phyloP scores from a whole-genome alignment of 1,140 invertebrate genomes.

The Orchesella cincta region DNA sequence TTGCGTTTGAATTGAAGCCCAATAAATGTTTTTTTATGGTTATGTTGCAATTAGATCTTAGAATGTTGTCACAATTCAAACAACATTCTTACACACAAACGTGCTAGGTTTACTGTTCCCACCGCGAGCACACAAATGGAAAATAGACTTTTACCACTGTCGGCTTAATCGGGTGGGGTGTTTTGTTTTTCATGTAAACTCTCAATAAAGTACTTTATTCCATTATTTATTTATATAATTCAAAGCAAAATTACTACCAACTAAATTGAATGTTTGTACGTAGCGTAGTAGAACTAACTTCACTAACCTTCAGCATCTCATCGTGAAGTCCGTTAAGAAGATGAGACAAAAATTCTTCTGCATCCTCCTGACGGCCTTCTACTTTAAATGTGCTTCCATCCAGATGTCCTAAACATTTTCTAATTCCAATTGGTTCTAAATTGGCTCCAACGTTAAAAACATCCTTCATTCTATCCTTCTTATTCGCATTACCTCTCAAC shows the following conservation, averaged over 20 bases:
- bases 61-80: slow-evolving; percentile 25
- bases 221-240: too few species aligned
- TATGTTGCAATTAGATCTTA: slow-evolving; percentile 21
- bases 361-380: slow-evolving; percentile 88
- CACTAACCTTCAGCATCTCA: slow-evolving; percentile 86
- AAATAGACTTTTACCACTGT: slow-evolving; percentile 31
- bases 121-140: slow-evolving; percentile 39
- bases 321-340: slow-evolving; percentile 91
- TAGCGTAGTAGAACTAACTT: neutral
- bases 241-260: too few species aligned
- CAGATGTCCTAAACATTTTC: slow-evolving; percentile 40
- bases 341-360: slow-evolving; percentile 90
- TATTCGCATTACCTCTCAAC: slow-evolving; percentile 38
- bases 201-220: too few species aligned
- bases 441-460: slow-evolving; percentile 40
- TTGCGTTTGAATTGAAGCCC: neutral
- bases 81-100: slow-evolving; percentile 34
- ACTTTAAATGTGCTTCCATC: slow-evolving; percentile 66
- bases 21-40: neutral
- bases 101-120: slow-evolving; percentile 32
- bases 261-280: neutral
- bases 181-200: too few species aligned
- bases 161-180: slow-evolving; percentile 32
- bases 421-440: slow-evolving; percentile 48
- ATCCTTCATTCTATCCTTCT: slow-evolving; percentile 36